Conservation (phyloP, 2,797 vertebrate genomes). For the Thripadectes ignobilis region DNA sequence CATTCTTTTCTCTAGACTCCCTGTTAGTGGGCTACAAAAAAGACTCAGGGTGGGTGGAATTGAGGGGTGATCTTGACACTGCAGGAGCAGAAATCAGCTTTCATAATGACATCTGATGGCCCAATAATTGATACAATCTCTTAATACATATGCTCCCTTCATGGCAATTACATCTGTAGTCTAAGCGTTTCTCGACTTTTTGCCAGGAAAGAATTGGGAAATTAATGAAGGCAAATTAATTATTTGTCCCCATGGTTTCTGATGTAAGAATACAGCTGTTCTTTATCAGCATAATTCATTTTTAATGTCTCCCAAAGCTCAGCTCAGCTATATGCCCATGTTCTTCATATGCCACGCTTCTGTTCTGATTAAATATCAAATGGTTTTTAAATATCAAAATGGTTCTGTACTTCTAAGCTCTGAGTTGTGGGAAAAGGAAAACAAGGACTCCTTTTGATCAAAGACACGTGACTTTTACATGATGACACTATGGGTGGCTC, state of each 20-base stretch:
- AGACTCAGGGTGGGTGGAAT: not conserved
- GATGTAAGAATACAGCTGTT: constrained; percentile 51
- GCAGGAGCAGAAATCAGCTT: not conserved
- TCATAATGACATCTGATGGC: not conserved
- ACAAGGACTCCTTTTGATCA: not conserved
- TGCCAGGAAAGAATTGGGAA: constrained; percentile 30
- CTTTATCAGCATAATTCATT: constrained; percentile 46
- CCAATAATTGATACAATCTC: not conserved
- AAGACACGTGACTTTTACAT: not conserved
- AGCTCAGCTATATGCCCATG: not conserved
- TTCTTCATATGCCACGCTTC: constrained; percentile 10
- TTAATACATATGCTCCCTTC: not conserved
- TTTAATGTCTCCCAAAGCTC: constrained; percentile 37
- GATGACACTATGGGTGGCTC: not conserved
- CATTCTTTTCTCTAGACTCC: not conserved
- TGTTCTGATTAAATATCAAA: constrained; percentile 47
- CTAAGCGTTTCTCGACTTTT: constrained; percentile 27
- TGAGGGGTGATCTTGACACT: not conserved
- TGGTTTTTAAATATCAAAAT: constrained; percentile 8
- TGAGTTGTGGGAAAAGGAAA: not conserved
- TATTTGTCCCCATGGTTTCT: constrained; percentile 46
- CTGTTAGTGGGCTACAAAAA: not conserved
- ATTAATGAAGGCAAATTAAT: constrained; percentile 49
- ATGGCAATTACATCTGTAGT: constrained; percentile 4
- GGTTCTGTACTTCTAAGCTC: not conserved